Conservation (phyloP, 2,113 vertebrate species). For the Thalassarche chlororhynchos region DNA sequence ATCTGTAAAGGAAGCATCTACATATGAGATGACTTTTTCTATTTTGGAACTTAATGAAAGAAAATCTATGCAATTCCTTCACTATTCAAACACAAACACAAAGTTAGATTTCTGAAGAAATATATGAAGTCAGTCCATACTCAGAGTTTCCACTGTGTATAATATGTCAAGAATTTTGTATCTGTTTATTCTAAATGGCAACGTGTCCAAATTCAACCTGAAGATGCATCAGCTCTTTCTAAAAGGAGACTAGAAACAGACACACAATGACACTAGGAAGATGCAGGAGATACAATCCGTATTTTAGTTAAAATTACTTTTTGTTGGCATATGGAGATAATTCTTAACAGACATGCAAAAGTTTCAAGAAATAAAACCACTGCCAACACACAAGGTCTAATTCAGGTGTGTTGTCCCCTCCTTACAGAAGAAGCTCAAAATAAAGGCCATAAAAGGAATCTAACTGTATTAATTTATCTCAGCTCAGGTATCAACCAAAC, state of each 20-base stretch:
- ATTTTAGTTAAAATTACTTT: not conserved
- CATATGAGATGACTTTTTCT: not conserved
- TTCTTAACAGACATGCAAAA: not conserved
- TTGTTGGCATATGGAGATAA: not conserved
- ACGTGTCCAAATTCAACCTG: not conserved
- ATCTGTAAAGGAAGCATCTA: not conserved
- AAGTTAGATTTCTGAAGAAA: not conserved
- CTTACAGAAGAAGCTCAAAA: not conserved
- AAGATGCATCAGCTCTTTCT: not conserved
- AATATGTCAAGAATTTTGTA: not conserved
- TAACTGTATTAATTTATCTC: not conserved
- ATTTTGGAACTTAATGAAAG: not conserved
- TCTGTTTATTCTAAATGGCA: not conserved
- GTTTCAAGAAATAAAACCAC: not conserved
- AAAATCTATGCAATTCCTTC: not conserved
- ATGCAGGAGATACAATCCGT: not conserved
- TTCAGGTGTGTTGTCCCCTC: not conserved
- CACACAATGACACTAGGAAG: not conserved
- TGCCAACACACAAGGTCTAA: not conserved
- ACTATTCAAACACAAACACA: not conserved
- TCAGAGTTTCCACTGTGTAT: not conserved
- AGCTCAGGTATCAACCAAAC: not conserved
- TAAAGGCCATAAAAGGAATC: not conserved
- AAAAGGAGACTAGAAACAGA: not conserved
- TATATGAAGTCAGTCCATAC: not conserved